Conservation (phyloP, 1,140 invertebrate species). For the Colletes latitarsis region DNA sequence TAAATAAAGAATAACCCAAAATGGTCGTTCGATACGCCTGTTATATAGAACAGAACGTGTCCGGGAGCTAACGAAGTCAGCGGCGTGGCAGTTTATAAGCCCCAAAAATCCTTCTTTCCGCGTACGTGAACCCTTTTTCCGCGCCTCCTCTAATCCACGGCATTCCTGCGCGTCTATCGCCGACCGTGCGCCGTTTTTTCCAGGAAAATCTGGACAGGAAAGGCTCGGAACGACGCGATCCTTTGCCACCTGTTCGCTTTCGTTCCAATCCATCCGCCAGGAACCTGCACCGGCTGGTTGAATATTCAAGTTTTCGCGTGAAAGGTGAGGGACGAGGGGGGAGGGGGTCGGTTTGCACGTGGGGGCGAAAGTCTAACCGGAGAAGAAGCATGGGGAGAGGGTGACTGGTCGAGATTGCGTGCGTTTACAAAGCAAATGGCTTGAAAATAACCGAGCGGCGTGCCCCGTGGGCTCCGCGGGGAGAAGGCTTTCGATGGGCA, state of each 20-base stretch:
- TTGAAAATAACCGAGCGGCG: slow-evolving; percentile 79
- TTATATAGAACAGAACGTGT: no score
- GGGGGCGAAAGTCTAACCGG: slow-evolving; percentile 23
- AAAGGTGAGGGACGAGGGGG: background rate
- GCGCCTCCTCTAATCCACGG: background rate
- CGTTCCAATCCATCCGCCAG: no score
- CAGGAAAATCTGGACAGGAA: background rate
- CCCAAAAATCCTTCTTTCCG: no score
- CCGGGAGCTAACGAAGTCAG: no score
- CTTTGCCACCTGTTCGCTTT: slow-evolving; percentile 30
- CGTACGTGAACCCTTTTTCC: no score
- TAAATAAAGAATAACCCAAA: no score
- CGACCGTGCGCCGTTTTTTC: background rate
- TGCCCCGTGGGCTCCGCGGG: slow-evolving; percentile 69
- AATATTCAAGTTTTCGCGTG: slow-evolving; percentile 48
- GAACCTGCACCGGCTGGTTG: background rate
- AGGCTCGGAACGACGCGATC: background rate
- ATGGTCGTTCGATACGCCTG: no score
- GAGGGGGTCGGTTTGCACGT: background rate
- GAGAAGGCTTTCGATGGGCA: slow-evolving; percentile 54
- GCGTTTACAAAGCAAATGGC: slow-evolving; percentile 81
- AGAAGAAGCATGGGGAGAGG: slow-evolving; percentile 37
- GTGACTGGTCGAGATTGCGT: slow-evolving; percentile 74
- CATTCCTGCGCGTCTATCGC: background rate
- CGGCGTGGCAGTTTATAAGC: no score